These are phyloP conservation scores for Hirtodrosophila trivittata DNA, from an alignment of 2,888 invertebrate genomes.

Conservation along the genomic window DNA sequence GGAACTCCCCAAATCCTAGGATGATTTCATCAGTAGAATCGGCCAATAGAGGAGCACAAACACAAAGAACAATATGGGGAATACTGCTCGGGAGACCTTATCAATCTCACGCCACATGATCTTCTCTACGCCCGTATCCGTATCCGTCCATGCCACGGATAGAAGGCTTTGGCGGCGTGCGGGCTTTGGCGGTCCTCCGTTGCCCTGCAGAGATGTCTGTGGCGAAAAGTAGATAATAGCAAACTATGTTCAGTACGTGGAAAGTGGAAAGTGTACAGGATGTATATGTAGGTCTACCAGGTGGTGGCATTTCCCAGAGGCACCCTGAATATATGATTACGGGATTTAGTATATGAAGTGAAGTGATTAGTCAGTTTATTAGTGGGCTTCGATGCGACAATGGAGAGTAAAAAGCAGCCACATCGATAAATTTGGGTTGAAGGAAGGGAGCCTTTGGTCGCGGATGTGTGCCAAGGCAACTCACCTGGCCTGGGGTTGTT, in stretches of 20 bases:
- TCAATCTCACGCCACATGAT: conserved; percentile 92
- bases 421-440: conserved; percentile 26
- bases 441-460: conserved; percentile 10
- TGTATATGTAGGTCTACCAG: not conserved
- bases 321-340: too few relatives aligned
- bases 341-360: not conserved
- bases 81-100: conserved; percentile 89
- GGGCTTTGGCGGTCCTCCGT: conserved; percentile 84
- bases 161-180: conserved; percentile 83
- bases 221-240: conserved; percentile 2
- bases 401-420: conserved; percentile 2
- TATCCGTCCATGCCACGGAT: conserved; percentile 87
- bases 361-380: not conserved
- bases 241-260: too few relatives aligned
- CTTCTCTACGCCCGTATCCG: conserved; percentile 88
- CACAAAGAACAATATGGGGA: conserved; percentile 90
- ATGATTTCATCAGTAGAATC: conserved; percentile 88
- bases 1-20: conserved; percentile 84
- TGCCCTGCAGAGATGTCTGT: conserved; percentile 84
- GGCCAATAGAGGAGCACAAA: conserved; percentile 92
- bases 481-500: conserved; percentile 84
- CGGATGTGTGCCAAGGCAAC: conserved; percentile 39
- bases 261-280: too few relatives aligned
- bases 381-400: conserved; percentile 21
- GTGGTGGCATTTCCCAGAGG: not conserved